Evolutionary conservation across 2,888 invertebrate genomes (phyloP).

Genomic region (Acleris literana): DNA sequence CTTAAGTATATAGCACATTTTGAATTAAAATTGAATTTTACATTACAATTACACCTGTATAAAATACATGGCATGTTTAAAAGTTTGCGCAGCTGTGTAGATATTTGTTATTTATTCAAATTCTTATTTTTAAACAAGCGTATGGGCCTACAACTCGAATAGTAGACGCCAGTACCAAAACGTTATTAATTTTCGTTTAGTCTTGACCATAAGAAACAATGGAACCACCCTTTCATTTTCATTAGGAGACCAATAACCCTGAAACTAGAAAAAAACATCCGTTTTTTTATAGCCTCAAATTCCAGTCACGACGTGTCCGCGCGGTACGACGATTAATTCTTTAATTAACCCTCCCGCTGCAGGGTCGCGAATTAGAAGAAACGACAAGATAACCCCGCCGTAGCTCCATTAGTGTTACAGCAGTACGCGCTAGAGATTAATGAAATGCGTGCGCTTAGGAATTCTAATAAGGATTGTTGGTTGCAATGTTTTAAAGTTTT

Average conservation of each 20-base stretch:
- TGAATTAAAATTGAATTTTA: neutral
- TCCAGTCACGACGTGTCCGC: slow-evolving; percentile 57
- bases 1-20: neutral
- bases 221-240: neutral
- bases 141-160: too few relatives aligned
- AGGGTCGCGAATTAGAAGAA: slow-evolving; percentile 70
- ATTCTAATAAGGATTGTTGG: slow-evolving; percentile 58
- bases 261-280: slow-evolving; percentile 23
- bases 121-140: too few relatives aligned
- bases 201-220: too few relatives aligned
- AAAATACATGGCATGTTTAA: too few relatives aligned
- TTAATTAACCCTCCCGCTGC: slow-evolving; percentile 72
- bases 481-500: slow-evolving; percentile 15
- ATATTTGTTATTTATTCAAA: too few relatives aligned
- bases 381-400: slow-evolving; percentile 65
- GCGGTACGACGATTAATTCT: slow-evolving; percentile 64
- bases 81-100: too few relatives aligned
- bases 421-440: slow-evolving; percentile 41
- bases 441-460: slow-evolving; percentile 50
- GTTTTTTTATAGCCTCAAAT: slow-evolving; percentile 59
- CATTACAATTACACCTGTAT: neutral
- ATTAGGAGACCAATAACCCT: slow-evolving; percentile 7
- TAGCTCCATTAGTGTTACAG: slow-evolving; percentile 66
- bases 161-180: too few relatives aligned
- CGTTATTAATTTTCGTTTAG: too few relatives aligned